These are phyloP conservation scores for Mythimna vitellina DNA, from an alignment of 2,888 invertebrate species.

Conservation along the genomic window DNA sequence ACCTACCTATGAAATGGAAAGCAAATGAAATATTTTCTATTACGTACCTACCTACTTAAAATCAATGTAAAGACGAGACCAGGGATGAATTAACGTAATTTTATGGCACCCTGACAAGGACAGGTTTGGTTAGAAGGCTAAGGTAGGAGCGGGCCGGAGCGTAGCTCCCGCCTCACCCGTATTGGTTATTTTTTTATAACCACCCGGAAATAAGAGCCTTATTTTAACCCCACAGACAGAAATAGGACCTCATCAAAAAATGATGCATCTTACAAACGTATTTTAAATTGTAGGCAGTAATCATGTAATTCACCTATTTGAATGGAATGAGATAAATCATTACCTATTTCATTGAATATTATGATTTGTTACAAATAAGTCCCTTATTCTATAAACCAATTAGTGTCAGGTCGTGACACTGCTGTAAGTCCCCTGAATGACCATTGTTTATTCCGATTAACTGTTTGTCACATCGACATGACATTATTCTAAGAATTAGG, in stretches of 20 bases:
- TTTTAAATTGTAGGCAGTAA: conserved; percentile 8
- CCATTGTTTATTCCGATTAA: conserved; percentile 35
- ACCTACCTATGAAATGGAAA: no score
- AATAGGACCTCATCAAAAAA: background rate
- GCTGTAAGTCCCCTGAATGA: conserved; percentile 53
- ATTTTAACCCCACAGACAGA: no score
- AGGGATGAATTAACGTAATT: no score
- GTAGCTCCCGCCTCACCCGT: no score
- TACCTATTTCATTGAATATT: conserved; percentile 26
- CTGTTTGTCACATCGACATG: conserved; percentile 13
- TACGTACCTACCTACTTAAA: no score
- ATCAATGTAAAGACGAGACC: no score
- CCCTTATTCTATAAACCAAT: conserved; percentile 50
- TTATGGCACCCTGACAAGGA: no score
- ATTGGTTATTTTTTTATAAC: no score
- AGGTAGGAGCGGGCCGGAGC: no score
- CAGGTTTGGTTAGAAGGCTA: no score
- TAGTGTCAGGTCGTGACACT: conserved; percentile 53
- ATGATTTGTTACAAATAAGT: conserved; percentile 37
- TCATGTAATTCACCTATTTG: conserved; percentile 53
- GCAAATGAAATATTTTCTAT: no score
- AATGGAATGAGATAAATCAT: conserved; percentile 9
- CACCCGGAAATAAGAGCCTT: no score
- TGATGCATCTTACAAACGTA: background rate
- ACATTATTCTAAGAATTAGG: conserved; percentile 32